These are phyloP conservation scores for Hypomecis atomaria DNA, from an alignment of 2,888 invertebrate species.

Conservation along the genomic window DNA sequence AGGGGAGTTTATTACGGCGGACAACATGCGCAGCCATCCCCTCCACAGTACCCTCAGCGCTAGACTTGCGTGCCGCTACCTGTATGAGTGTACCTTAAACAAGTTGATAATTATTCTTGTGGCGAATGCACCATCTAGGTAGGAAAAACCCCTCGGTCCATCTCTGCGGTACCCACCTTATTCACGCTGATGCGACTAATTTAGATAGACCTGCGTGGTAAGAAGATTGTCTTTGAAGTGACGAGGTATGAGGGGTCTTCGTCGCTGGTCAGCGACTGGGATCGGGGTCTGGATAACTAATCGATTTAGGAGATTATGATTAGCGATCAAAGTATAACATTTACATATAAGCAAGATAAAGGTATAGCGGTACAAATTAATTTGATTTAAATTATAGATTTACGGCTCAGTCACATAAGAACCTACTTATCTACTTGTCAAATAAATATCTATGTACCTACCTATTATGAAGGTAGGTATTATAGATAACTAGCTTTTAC, in stretches of 20 bases:
- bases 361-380: not conserved
- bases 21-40: no score
- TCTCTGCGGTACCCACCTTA: constrained; percentile 4
- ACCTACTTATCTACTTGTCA: not conserved
- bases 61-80: no score
- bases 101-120: no score
- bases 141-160: no score
- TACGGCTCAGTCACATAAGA: not conserved
- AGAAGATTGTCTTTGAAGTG: constrained; percentile 8
- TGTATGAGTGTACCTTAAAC: no score
- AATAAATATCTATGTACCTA: not conserved
- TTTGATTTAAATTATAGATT: no score
- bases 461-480: no score
- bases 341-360: no score
- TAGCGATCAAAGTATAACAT: constrained; percentile 26
- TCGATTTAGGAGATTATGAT: constrained; percentile 44
- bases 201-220: constrained; percentile 6
- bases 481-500: no score
- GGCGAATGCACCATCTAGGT: no score
- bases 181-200: constrained; percentile 14
- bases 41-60: no score
- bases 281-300: constrained; percentile 33
- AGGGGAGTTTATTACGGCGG: no score
- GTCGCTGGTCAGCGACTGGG: constrained; percentile 2
- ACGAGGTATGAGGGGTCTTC: constrained; percentile 4